phyloP scores from a whole-genome alignment of 2,797 vertebrate genomes.

The Heliangelus exortis region DNA sequence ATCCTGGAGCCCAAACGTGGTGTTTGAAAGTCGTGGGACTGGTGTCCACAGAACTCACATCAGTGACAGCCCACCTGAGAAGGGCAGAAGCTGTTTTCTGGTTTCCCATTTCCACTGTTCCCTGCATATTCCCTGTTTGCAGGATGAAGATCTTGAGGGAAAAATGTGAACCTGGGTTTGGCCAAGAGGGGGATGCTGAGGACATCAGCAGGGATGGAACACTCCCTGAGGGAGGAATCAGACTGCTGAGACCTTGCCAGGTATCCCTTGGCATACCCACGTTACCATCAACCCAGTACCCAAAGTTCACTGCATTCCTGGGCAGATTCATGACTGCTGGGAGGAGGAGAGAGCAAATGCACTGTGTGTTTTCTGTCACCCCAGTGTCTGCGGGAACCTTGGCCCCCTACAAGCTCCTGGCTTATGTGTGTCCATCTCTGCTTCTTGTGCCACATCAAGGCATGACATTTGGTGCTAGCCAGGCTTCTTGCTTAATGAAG shows the following conservation, averaged over 20 bases:
- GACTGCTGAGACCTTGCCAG: background rate
- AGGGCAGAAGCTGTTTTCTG: background rate
- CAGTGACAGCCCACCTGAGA: background rate
- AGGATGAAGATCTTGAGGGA: background rate
- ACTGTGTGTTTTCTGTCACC: background rate
- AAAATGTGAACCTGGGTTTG: background rate
- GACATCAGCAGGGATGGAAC: background rate
- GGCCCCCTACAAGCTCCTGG: background rate
- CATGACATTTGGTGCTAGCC: background rate
- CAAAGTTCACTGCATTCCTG: background rate
- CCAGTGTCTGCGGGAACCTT: background rate
- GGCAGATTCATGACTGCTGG: background rate
- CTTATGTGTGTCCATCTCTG: background rate
- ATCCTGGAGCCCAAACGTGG: background rate
- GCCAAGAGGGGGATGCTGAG: background rate
- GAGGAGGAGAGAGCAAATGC: background rate
- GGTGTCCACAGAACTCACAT: background rate
- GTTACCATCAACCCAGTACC: fast-evolving
- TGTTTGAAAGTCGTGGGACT: background rate
- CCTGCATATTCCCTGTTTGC: background rate
- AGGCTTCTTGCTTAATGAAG: background rate
- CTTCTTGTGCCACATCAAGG: background rate
- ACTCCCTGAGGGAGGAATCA: background rate
- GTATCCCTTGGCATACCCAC: background rate
- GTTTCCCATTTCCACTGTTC: background rate